Evolutionary conservation across 2,888 invertebrate genomes (phyloP), one percentile per base, ranked within the genome.

Genomic region (Himalopsyche japonica): DNA sequence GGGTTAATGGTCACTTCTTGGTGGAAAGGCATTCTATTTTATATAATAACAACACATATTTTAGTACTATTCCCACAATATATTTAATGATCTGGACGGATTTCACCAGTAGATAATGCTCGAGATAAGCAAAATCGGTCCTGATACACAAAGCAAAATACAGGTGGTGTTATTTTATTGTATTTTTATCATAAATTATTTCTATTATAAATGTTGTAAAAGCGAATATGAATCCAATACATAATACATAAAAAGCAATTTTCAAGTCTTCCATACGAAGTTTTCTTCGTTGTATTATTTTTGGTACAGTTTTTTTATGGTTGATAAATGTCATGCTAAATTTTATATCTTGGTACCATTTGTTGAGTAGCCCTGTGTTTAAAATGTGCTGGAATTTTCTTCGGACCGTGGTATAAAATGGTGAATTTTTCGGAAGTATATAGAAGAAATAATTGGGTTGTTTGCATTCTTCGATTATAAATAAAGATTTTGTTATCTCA

Each of bases 371-470:
- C 24, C 88, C 88, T 47, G 80, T 76, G 18, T 84, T 82, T 18
- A 85, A 76, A 49, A 87, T 84, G 8, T 82, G 48, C 15, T 83
- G 76, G 27, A 88, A 79, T 82, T 85, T 76, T 76, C 77, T 78
- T 81, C 88, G 87, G 34, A 87, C 81, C 37, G 85, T 80, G 70
- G 85, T 83, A 32, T 86, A 83, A 48, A 85, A 87, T 64, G 86
- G 82, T 47, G 88, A 87, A n/a, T 87, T 85, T 82, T 86, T 87
- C 18, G 86, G 86, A 49, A 87, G 86, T 7, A 87, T 76, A 80
- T 85, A 87, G n/a, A 84, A 86, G 3, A 86, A 64, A 24, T 64
- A 64, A 8, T 64, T 64, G 4, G 27, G 64, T 24, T 27, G 27
- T 8, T 12, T 3, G 64, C 64, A 64, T 24, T 64, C 64, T 0